Conservation (phyloP, 2,797 vertebrate genomes). For the Molossus alvarezi region DNA sequence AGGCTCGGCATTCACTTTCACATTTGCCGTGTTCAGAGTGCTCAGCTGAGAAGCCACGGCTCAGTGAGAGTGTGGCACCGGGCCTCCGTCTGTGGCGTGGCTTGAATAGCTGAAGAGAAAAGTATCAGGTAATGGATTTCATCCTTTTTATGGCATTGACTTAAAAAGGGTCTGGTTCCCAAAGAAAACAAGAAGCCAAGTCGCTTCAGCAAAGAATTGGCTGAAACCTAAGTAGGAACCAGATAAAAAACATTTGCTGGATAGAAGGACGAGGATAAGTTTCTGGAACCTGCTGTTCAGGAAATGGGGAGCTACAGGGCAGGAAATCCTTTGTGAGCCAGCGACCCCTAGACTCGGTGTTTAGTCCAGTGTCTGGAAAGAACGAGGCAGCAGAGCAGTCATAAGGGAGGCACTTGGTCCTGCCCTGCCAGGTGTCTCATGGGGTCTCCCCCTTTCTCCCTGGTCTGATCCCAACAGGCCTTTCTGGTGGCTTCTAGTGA, state of each 20-base stretch:
- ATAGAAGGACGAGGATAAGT: not conserved
- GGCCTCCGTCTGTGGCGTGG: not conserved
- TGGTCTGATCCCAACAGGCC: not conserved
- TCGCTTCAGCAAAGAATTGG: slow-evolving; percentile 71
- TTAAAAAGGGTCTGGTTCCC: slow-evolving; percentile 80
- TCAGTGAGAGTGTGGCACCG: not conserved
- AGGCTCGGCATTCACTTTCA: not conserved
- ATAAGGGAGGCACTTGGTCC: not conserved
- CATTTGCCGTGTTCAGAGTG: not conserved
- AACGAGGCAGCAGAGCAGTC: not conserved
- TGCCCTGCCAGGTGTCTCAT: not conserved
- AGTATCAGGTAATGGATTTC: slow-evolving; percentile 79
- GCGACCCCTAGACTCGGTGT: not conserved
- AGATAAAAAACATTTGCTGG: slow-evolving; percentile 71
- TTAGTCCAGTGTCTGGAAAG: not conserved
- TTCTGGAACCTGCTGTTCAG: slow-evolving; percentile 41
- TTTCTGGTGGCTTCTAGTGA: not conserved
- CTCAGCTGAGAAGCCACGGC: not conserved
- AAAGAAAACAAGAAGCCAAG: slow-evolving; percentile 79
- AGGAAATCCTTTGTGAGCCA: slow-evolving; percentile 62
- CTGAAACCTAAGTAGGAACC: slow-evolving; percentile 79
- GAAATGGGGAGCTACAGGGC: not conserved
- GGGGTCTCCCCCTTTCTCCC: not conserved
- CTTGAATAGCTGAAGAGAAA: slow-evolving; percentile 74
- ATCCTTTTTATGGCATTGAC: slow-evolving; percentile 68